Evolutionary conservation across 1,140 invertebrate genomes (phyloP).

Genomic region (Heliothis virescens): DNA sequence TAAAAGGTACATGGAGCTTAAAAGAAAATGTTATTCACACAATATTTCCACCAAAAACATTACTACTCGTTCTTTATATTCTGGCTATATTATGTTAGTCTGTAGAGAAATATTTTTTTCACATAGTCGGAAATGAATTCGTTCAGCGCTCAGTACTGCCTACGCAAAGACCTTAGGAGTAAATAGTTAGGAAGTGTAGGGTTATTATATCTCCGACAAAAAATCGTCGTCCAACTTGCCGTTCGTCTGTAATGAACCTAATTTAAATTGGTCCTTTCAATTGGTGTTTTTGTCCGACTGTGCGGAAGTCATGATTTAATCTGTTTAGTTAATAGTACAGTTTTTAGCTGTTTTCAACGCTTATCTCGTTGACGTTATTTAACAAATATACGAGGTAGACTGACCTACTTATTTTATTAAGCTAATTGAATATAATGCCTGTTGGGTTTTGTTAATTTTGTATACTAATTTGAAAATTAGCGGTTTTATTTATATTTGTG

Average conservation of each 20-base stretch:
- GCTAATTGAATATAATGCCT: not conserved
- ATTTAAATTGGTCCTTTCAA: conserved; percentile 12
- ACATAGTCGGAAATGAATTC: no score
- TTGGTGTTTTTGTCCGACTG: conserved; percentile 5
- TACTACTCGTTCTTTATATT: no score
- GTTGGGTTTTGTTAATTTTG: no score
- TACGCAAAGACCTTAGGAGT: no score
- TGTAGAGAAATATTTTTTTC: no score
- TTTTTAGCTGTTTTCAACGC: conserved; percentile 14
- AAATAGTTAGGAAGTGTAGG: not conserved
- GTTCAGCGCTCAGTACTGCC: no score
- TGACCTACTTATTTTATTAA: conserved; percentile 8
- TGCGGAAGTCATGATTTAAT: conserved; percentile 38
- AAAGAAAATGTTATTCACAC: no score
- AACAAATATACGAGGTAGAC: not conserved
- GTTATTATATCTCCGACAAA: not conserved
- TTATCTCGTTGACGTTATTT: conserved; percentile 26
- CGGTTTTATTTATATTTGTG: no score
- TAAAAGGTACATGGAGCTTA: no score
- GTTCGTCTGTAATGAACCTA: not conserved
- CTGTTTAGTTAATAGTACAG: not conserved
- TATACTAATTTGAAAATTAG: no score
- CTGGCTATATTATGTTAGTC: no score
- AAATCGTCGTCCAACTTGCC: not conserved
- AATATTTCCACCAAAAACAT: no score